Percentiles rank a stretch among this genome's conserved stretches.
These are phyloP conservation scores for Trypoxylon attenuatum DNA, from an alignment of 2,888 invertebrate genomes.

Conservation along the genomic window DNA sequence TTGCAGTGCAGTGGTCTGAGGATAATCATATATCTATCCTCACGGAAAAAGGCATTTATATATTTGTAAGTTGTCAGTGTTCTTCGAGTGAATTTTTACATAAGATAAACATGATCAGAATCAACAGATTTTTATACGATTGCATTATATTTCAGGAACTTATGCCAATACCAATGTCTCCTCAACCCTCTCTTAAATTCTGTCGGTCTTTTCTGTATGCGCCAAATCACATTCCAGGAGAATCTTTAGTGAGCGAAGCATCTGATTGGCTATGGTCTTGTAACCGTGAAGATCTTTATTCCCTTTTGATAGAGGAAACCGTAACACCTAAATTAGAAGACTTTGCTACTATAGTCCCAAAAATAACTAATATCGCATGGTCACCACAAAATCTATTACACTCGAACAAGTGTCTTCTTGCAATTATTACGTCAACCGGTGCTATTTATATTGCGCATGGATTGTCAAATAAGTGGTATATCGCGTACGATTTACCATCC, in stretches of 20 bases:
- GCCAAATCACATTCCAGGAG: conserved; percentile 56
- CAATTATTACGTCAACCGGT: conserved; percentile 64
- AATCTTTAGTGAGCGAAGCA: conserved; percentile 42
- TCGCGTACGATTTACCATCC: conserved; percentile 57
- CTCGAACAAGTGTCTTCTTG: conserved; percentile 62
- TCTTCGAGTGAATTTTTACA: not conserved
- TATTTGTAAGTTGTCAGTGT: conserved; percentile 65
- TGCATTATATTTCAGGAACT: conserved; percentile 60
- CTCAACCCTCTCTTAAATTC: conserved; percentile 58
- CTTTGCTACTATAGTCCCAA: conserved; percentile 44
- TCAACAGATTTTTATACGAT: conserved; percentile 11
- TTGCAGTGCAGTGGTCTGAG: conserved; percentile 69
- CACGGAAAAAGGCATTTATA: conserved; percentile 68
- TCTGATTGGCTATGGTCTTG: conserved; percentile 53
- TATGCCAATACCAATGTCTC: conserved; percentile 62
- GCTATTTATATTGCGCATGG: conserved; percentile 61
- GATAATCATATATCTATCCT: conserved; percentile 71
- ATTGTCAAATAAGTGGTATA: conserved; percentile 61
- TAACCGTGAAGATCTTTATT: conserved; percentile 59
- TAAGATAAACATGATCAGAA: not conserved
- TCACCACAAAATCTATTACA: conserved; percentile 63
- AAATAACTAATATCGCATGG: conserved; percentile 62
- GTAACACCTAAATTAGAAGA: conserved; percentile 62
- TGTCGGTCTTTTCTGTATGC: conserved; percentile 65
- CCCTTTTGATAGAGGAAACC: conserved; percentile 60